Evolutionary conservation across 1,140 invertebrate genomes (phyloP).

Genomic region (Acyrthosiphon pisum): DNA sequence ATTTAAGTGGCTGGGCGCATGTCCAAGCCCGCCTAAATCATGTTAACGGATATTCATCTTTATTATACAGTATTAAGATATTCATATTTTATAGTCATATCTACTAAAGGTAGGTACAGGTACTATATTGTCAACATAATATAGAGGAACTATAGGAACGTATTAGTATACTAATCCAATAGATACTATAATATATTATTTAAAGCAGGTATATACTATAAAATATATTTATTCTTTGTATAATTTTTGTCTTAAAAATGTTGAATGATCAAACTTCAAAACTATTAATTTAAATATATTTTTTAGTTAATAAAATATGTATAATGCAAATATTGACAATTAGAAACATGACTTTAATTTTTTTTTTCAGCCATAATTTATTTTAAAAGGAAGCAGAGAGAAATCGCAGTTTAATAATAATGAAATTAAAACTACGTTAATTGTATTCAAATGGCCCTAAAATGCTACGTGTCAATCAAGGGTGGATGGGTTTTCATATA

Average conservation of each 20-base stretch:
- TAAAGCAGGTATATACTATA: too few relatives aligned
- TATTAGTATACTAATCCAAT: too few relatives aligned
- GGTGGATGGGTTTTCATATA: not conserved
- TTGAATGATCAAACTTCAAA: not conserved
- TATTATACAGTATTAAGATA: too few relatives aligned
- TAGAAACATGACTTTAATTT: not conserved
- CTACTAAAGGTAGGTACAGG: too few relatives aligned
- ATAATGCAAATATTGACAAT: not conserved
- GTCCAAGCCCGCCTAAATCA: too few relatives aligned
- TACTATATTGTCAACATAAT: too few relatives aligned
- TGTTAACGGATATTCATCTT: too few relatives aligned
- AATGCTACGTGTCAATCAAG: not conserved
- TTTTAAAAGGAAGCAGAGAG: not conserved
- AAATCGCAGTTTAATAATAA: not conserved
- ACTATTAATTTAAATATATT: not conserved
- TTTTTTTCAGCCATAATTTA: not conserved
- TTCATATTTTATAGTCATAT: too few relatives aligned
- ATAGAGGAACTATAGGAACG: too few relatives aligned
- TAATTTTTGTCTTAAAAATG: not conserved
- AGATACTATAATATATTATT: too few relatives aligned
- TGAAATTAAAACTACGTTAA: not conserved
- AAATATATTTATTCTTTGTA: too few relatives aligned
- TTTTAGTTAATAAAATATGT: not conserved
- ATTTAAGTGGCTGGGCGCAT: too few relatives aligned
- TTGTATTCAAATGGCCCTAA: not conserved